phyloP scores from a whole-genome alignment of 2,797 vertebrate species.

The Moxostoma hubbsi region DNA sequence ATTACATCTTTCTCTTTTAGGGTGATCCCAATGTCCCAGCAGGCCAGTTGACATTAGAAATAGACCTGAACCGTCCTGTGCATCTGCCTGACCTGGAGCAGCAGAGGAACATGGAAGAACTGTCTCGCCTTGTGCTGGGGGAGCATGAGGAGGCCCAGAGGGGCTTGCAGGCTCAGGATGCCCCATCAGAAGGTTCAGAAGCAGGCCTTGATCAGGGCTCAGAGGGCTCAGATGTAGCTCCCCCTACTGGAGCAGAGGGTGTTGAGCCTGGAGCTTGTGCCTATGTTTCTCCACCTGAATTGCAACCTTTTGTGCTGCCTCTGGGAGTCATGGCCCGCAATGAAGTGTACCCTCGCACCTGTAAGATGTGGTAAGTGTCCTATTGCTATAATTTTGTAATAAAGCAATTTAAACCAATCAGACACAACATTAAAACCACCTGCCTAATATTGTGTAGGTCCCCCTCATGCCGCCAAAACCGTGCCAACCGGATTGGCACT shows the following conservation, averaged over 20 bases:
- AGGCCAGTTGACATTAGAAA: conserved; percentile 91
- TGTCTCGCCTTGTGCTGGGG: conserved; percentile 87
- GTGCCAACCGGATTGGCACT: no score
- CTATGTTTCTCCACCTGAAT: conserved; percentile 55
- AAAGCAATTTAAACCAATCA: no score
- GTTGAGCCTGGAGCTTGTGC: conserved; percentile 42
- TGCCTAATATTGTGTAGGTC: no score
- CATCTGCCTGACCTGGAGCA: conserved; percentile 87
- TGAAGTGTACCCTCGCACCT: conserved; percentile 92
- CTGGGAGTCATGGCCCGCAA: conserved; percentile 92
- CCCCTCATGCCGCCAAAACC: no score
- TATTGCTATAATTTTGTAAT: background rate
- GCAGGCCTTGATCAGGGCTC: background rate
- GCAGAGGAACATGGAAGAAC: conserved; percentile 87
- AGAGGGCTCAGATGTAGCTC: conserved; percentile 51
- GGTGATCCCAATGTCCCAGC: conserved; percentile 98
- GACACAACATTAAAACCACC: no score
- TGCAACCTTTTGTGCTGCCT: conserved; percentile 88
- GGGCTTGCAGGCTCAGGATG: conserved; percentile 61
- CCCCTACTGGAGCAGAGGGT: conserved; percentile 49
- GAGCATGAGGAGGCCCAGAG: conserved; percentile 84
- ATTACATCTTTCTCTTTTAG: conserved; percentile 66
- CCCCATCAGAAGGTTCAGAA: conserved; percentile 37
- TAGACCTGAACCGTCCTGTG: conserved; percentile 86
- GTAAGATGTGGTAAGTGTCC: conserved; percentile 86